Base-by-base conservation (phyloP, 2,113 vertebrate species). In the Pituophis catenifer region DNA sequence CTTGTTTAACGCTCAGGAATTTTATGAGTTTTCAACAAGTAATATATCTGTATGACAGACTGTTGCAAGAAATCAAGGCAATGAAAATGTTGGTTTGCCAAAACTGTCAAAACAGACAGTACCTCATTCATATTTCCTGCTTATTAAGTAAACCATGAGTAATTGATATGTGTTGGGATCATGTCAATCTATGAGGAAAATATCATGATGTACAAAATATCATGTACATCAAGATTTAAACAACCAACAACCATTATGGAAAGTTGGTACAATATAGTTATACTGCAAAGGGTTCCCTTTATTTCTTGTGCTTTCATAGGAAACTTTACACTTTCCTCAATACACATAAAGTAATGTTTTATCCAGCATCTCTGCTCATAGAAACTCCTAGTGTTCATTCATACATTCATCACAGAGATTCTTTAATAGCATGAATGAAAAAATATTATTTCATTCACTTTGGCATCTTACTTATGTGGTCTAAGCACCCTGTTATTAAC, bases 1-100 rank as follows among this genome's bases (percentile, higher is more conserved):
- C 93, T 96, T 96, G 55, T 26, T 93, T 92, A 96, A 86, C 86
- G 93, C 29, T 85, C 90, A 94, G 86, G 91, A 88, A 94, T 94
- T 91, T 97, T 97, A 97, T 97, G 96, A 96, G 87, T 19, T 97
- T 97, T 97, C 94, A 96, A 91, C 59, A 94, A 97, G 96, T 96
- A 96, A 95, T 95, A 94, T 92, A 96, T 97, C 96, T 95, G 44
- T 87, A 93, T 93, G 55, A 93, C 94, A 91, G 92, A 88, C 92
- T 96, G 88, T 94, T 96, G 92, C 95, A 96, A 96, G 92, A 96
- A 97, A 92, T 57, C 59, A 93, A 96, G 75, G 65, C 96, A 95
- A 96, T 97, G 94, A 95, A 97, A 97, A 96, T 95, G 89, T 95
- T 91, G 97, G 92, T 94, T 97, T 97, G 90, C 90, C 93, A 93